Evolutionary conservation across 2,888 invertebrate genomes (phyloP).

Genomic region (Aleiodes leptofemur): DNA sequence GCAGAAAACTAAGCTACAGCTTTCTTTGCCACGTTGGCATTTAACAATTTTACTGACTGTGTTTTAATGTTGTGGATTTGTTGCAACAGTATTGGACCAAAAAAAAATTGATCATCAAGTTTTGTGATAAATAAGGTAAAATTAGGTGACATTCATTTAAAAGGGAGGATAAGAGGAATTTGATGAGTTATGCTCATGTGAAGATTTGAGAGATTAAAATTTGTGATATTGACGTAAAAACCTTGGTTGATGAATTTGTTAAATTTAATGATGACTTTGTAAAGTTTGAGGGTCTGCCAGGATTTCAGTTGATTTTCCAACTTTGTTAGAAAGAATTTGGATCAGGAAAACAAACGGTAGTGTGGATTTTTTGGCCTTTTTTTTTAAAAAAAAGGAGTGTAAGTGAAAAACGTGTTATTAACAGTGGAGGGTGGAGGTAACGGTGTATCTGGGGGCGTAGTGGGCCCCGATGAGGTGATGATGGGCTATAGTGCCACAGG

Average conservation of each 20-base stretch:
- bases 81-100: background rate
- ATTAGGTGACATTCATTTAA: slow-evolving; percentile 8
- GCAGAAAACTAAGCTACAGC: background rate
- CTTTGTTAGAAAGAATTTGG: background rate
- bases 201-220: background rate
- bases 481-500: slow-evolving; percentile 67
- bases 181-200: too few species aligned
- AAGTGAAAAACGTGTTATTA: slow-evolving; percentile 48
- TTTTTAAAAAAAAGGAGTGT: slow-evolving; percentile 31
- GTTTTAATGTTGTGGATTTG: background rate
- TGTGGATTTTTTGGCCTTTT: background rate
- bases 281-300: slow-evolving; percentile 5
- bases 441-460: slow-evolving; percentile 57
- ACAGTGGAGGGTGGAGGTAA: slow-evolving; percentile 69
- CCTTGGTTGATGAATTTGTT: background rate
- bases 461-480: slow-evolving; percentile 69
- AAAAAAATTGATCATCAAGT: background rate
- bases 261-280: slow-evolving; percentile 14
- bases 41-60: slow-evolving; percentile 5
- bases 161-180: background rate
- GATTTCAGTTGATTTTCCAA: slow-evolving; percentile 40
- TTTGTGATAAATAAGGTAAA: background rate
- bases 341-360: background rate
- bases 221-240: background rate
- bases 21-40: background rate